Evolutionary conservation across 2,797 vertebrate species (phyloP).

Genomic region (Somateria mollissima): DNA sequence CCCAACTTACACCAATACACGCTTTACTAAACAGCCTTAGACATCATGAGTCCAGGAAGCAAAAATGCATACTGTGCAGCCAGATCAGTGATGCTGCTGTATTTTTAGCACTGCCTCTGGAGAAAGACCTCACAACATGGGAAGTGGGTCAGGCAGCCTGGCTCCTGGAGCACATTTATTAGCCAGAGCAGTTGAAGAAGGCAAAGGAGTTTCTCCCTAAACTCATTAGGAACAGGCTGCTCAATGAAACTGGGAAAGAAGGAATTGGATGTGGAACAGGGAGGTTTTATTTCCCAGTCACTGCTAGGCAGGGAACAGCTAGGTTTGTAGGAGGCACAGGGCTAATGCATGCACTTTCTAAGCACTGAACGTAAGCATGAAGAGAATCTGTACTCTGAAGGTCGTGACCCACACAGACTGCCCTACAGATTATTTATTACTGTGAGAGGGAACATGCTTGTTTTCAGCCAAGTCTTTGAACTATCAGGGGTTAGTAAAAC

Average conservation of each 20-base stretch:
- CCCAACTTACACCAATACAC: neutral
- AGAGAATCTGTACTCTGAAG: slow-evolving; percentile 1
- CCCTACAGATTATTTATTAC: neutral
- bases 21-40: neutral
- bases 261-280: neutral
- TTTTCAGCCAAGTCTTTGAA: neutral
- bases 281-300: neutral
- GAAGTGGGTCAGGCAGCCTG: neutral
- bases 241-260: neutral
- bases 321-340: neutral
- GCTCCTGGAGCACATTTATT: neutral
- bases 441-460: neutral
- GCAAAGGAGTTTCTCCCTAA: neutral
- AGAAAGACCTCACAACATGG: neutral
- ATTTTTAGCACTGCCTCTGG: neutral
- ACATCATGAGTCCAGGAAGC: neutral
- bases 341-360: neutral
- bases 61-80: neutral
- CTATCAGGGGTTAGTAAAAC: neutral
- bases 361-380: neutral
- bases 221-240: neutral
- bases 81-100: neutral
- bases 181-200: neutral
- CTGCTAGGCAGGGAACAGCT: neutral
- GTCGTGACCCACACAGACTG: neutral